A percentile compares a stretch with the other conserved stretches of the same genome.
phyloP scores from a whole-genome alignment of 1,140 invertebrate genomes.

The Danaus melanippus region DNA sequence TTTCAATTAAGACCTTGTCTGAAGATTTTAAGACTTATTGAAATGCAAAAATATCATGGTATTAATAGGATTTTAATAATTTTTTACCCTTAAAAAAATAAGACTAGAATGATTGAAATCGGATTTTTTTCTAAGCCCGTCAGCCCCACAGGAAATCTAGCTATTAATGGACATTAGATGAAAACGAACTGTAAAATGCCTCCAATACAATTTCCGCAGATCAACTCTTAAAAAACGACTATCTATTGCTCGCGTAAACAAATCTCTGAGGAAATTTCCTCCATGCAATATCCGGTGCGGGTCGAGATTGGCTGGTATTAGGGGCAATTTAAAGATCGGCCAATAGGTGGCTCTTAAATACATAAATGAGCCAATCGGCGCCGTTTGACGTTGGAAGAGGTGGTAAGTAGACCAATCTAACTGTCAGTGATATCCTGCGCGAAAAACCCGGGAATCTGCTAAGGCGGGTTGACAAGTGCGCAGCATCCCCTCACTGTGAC shows the following conservation, averaged over 20 bases:
- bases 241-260: constrained; percentile 55
- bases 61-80: too few species aligned
- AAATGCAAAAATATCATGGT: too few species aligned
- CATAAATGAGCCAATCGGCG: constrained; percentile 35
- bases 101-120: too few species aligned
- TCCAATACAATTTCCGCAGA: constrained; percentile 54
- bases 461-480: constrained; percentile 50
- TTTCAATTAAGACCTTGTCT: too few species aligned
- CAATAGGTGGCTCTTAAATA: constrained; percentile 27
- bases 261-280: constrained; percentile 65
- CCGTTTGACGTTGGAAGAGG: constrained; percentile 36
- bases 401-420: constrained; percentile 51
- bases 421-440: constrained; percentile 61
- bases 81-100: too few species aligned
- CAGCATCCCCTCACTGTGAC: constrained; percentile 54
- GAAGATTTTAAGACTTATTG: too few species aligned
- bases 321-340: constrained; percentile 36
- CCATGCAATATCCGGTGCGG: constrained; percentile 56
- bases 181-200: constrained; percentile 31
- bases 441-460: constrained; percentile 65
- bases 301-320: constrained; percentile 43
- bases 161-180: constrained; percentile 34
- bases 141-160: constrained; percentile 3
- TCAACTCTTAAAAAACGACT: constrained; percentile 47
- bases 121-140: not conserved